Percentiles rank a stretch among this genome's conserved stretches.
Evolutionary conservation across 1,140 invertebrate species (phyloP).

Genomic region (Drosophila navojoa): DNA sequence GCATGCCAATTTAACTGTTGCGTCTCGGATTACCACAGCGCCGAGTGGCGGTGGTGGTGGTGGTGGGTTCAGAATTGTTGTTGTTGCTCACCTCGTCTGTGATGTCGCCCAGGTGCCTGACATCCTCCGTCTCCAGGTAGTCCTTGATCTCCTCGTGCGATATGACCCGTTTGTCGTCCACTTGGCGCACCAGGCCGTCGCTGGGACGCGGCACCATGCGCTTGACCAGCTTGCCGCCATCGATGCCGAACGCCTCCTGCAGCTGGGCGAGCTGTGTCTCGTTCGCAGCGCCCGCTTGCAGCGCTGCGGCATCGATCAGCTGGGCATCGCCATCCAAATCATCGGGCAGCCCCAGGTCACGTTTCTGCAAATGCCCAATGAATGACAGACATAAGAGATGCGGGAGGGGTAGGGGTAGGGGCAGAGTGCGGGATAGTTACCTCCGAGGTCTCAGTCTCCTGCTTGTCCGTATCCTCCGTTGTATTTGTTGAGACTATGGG

Average conservation of each 20-base stretch:
- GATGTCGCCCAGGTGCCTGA: slow-evolving; percentile 91
- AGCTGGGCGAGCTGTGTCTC: slow-evolving; percentile 70
- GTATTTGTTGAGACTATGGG: slow-evolving; percentile 94
- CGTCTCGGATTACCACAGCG: slow-evolving; percentile 36
- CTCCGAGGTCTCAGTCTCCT: slow-evolving; percentile 93
- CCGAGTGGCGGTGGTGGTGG: background rate
- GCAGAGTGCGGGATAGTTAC: slow-evolving; percentile 83
- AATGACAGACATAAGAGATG: background rate
- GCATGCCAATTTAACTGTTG: slow-evolving; percentile 57
- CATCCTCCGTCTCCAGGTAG: slow-evolving; percentile 91
- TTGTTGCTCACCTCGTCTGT: slow-evolving; percentile 89
- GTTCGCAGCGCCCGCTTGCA: slow-evolving; percentile 56
- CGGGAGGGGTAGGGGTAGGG: background rate
- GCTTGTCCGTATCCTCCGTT: slow-evolving; percentile 93
- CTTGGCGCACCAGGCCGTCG: slow-evolving; percentile 91
- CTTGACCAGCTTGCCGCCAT: slow-evolving; percentile 65
- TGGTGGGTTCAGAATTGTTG: background rate
- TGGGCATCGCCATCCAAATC: slow-evolving; percentile 67
- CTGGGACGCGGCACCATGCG: slow-evolving; percentile 81
- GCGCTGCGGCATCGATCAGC: slow-evolving; percentile 60
- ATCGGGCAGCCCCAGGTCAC: slow-evolving; percentile 72
- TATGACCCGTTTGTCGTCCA: slow-evolving; percentile 90
- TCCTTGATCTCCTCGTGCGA: slow-evolving; percentile 93
- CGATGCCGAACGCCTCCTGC: slow-evolving; percentile 57
- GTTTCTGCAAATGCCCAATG: slow-evolving; percentile 58